phyloP scores from a whole-genome alignment of 1,140 invertebrate genomes.

The fruit fly (Drosophila melanogaster) region Release_6_plus_ISO1_MT NT_033777.3:7528501-7529000 shows the following conservation, averaged over 20 bases:
- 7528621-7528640: neutral
- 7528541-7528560: conserved; percentile 38
- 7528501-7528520: conserved; percentile 88
- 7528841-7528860: neutral
- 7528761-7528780: conserved; percentile 2
- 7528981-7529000: conserved; percentile 38
- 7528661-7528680: conserved; percentile 17
- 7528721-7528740: conserved; percentile 31
- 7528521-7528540: conserved; percentile 79
- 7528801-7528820: neutral
- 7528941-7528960: neutral
- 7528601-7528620: conserved; percentile 1
- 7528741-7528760: neutral
- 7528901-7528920: conserved; percentile 24
- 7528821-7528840: conserved; percentile 20
- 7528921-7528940: neutral
- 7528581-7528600: conserved; percentile 55
- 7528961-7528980: conserved; percentile 21
- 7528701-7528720: conserved; percentile 63
- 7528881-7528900: conserved; percentile 8
- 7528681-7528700: conserved; percentile 5
- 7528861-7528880: neutral
- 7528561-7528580: conserved; percentile 65
- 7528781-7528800: neutral
- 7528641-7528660: conserved; percentile 84